Evolutionary conservation across 2,888 invertebrate species (phyloP), one percentile per base, ranked within the genome.

Genomic region (Cephonodes hylas): DNA sequence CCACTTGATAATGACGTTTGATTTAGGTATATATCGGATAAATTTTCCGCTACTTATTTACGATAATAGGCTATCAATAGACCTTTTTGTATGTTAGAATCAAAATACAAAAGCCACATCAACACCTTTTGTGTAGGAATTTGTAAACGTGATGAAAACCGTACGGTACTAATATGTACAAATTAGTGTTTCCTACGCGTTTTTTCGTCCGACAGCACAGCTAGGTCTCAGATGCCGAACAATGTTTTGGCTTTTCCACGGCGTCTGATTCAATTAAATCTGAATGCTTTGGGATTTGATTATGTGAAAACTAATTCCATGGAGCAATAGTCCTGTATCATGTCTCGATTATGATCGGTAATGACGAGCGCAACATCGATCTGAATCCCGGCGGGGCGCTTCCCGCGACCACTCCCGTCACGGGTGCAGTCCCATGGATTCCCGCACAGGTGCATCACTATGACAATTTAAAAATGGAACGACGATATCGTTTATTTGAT

Each of bases 401-500:
- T 68, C 66, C 68, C 72, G 76, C 68, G 76, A 68, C 74, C 65
- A 66, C 61, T 67, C 67, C 73, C 69, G 74, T 70, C 71, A 71
- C 72, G 68, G 68, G 45, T 23, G 61, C 45, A 23, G 20, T 61
- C 45, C 57, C 46, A 38, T 61, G 45, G 38, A 42, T 34, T 69
- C 58, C 60, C 34, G 66, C 66, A 70, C 80, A 80, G 79, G 82
- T 83, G 84, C 80, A 72, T 73, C 72, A 66, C 76, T 70, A 78
- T 74, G 77, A 78, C 77, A 73, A 78, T 80, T 82, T 70, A 70
- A 79, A 80, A 83, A 80, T 79, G 79, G 84, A 84, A 84, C 76
- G 61, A 73, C 70, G 69, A 75, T 80, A 79, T 78, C 80, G 70
- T 77, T 74, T 82, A 83, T 86, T 84, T 80, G 73, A 72, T 68